phyloP scores from a whole-genome alignment of 2,888 invertebrate species.

The Drosophila mettleri region DNA sequence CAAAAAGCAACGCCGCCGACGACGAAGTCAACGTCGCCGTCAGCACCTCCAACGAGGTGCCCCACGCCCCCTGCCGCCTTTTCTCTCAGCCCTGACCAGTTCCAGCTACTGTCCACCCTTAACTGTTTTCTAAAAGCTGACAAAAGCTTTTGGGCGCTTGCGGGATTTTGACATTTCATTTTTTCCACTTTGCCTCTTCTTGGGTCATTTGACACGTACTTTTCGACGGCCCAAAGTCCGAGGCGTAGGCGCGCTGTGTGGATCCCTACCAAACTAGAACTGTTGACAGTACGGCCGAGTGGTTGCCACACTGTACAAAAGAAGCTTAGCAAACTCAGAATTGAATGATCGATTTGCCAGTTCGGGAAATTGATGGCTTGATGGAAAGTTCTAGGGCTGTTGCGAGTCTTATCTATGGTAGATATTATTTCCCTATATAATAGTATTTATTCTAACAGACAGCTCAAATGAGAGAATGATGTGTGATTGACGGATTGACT shows the following conservation, averaged over 20 bases:
- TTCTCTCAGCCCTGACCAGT: not conserved
- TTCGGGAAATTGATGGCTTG: not conserved
- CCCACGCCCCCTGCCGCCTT: not conserved
- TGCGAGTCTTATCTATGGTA: not conserved
- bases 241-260: conserved; percentile 21
- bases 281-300: conserved; percentile 38
- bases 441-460: not conserved
- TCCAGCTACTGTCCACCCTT: conserved; percentile 52
- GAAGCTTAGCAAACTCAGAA: conserved; percentile 1
- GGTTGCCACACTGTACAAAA: not conserved
- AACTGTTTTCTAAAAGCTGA: conserved; percentile 64
- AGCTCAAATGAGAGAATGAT: not conserved
- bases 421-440: no score
- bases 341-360: not conserved
- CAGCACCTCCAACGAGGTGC: conserved; percentile 55
- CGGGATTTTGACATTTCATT: conserved; percentile 65
- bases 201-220: conserved; percentile 65
- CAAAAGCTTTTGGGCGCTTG: conserved; percentile 57
- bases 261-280: conserved; percentile 17
- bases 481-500: not conserved
- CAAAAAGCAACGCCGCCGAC: conserved; percentile 65
- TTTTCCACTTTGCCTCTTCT: conserved; percentile 32
- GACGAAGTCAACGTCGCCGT: conserved; percentile 55
- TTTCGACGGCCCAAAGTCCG: conserved; percentile 41
- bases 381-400: not conserved